Evolutionary conservation across 2,888 invertebrate species (phyloP).

Genomic region (Idaea biselata): DNA sequence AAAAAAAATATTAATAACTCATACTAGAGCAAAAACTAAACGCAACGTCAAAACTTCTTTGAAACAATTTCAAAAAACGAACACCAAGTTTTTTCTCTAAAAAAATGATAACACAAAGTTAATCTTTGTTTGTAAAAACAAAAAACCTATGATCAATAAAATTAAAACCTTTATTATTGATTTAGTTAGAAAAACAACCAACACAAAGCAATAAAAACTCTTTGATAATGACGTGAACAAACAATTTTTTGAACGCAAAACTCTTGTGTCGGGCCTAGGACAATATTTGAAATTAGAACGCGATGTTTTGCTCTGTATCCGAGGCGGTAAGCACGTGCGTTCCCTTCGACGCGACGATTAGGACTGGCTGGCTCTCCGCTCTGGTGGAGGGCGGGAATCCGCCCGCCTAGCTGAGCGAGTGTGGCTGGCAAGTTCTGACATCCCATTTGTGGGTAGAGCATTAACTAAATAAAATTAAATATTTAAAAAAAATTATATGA

Average conservation of each 20-base stretch:
- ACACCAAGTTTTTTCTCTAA: neutral
- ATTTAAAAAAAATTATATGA: too few relatives aligned
- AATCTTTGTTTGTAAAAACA: neutral
- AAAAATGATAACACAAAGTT: neutral
- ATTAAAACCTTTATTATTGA: neutral
- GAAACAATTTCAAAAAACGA: neutral
- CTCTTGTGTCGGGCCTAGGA: conserved; percentile 9
- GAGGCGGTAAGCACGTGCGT: conserved; percentile 40
- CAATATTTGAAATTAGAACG: conserved; percentile 36
- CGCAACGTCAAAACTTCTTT: neutral
- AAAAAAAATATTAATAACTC: neutral
- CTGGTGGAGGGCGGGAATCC: conserved; percentile 48
- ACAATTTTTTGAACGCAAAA: neutral
- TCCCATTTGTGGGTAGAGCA: neutral
- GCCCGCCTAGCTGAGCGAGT: conserved; percentile 42
- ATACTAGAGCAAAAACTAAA: conserved; percentile 5
- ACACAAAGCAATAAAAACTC: conserved; percentile 16
- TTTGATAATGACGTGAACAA: conserved; percentile 6
- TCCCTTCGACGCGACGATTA: conserved; percentile 34
- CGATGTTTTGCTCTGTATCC: conserved; percentile 36
- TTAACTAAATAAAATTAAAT: neutral
- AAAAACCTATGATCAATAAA: neutral
- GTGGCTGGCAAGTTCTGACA: conserved; percentile 34
- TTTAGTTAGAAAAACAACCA: conserved; percentile 6
- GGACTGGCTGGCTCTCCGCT: conserved; percentile 33